A percentile compares a stretch with the other conserved stretches of the same genome.
These are phyloP conservation scores for Archaeoteleia sp. DNA, from an alignment of 2,888 invertebrate genomes.

Conservation along the genomic window DNA sequence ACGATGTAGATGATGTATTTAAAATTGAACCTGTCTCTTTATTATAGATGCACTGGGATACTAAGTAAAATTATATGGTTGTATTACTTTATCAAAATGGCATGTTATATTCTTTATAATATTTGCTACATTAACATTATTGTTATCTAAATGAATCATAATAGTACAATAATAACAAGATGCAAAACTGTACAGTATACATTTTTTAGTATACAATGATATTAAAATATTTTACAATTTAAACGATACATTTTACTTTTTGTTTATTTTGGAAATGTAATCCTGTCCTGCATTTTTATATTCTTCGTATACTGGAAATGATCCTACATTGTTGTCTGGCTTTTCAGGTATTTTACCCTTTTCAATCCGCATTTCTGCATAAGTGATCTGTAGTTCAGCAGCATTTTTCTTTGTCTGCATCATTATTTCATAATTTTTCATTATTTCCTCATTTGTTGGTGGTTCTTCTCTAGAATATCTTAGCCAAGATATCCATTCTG, in stretches of 20 bases:
- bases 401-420: constrained; percentile 86
- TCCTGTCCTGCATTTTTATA: constrained; percentile 75
- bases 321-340: no score
- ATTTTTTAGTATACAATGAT: constrained; percentile 5
- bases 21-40: no score
- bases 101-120: no score
- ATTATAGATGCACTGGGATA: no score
- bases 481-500: constrained; percentile 94
- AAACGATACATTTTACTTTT: constrained; percentile 21
- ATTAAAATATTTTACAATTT: constrained; percentile 7
- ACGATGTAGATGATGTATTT: no score
- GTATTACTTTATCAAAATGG: no score
- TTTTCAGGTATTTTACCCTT: constrained; percentile 52
- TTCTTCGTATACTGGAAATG: constrained; percentile 79
- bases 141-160: no score
- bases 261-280: constrained; percentile 46
- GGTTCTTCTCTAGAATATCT: constrained; percentile 79
- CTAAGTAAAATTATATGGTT: no score
- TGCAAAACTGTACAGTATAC: no score
- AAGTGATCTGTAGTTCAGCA: constrained; percentile 80
- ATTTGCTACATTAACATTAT: no score
- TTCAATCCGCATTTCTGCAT: constrained; percentile 74
- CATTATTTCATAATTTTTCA: constrained; percentile 82
- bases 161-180: no score
- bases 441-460: constrained; percentile 84